Conservation (phyloP, 1,140 invertebrate species). For the Pectinophora gossypiella region DNA sequence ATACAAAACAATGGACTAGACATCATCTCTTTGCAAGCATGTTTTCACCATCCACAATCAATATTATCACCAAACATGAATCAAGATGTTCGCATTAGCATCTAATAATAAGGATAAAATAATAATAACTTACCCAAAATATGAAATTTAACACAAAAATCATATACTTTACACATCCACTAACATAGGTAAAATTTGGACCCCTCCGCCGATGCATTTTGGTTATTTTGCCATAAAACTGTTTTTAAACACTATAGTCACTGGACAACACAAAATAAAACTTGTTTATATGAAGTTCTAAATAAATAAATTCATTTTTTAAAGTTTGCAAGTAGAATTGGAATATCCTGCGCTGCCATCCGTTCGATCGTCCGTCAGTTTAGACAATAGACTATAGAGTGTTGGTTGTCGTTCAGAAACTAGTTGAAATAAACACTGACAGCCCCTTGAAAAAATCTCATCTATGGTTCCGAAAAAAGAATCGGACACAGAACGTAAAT, state of each 20-base stretch:
- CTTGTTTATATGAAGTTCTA: background rate
- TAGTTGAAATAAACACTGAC: too few species aligned
- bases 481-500: too few species aligned
- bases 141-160: slow-evolving; percentile 95
- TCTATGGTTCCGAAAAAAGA: too few species aligned
- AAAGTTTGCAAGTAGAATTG: too few species aligned
- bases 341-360: too few species aligned
- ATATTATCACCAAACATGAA: background rate
- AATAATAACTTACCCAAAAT: slow-evolving; percentile 86
- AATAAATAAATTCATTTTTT: background rate
- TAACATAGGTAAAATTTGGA: slow-evolving; percentile 83
- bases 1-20: background rate
- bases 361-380: background rate
- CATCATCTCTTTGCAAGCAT: background rate
- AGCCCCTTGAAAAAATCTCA: too few species aligned
- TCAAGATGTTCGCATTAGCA: slow-evolving; percentile 4
- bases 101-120: background rate
- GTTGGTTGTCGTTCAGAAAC: too few species aligned
- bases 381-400: too few species aligned
- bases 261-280: too few species aligned
- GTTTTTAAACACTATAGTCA: slow-evolving; percentile 12
- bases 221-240: slow-evolving; percentile 16
- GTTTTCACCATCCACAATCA: background rate
- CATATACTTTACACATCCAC: slow-evolving; percentile 95
- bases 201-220: slow-evolving; percentile 76